A percentile compares a stretch with the other conserved stretches of the same genome.
Conservation (phyloP, 2,797 vertebrate genomes). For the Lagodon rhomboides region DNA sequence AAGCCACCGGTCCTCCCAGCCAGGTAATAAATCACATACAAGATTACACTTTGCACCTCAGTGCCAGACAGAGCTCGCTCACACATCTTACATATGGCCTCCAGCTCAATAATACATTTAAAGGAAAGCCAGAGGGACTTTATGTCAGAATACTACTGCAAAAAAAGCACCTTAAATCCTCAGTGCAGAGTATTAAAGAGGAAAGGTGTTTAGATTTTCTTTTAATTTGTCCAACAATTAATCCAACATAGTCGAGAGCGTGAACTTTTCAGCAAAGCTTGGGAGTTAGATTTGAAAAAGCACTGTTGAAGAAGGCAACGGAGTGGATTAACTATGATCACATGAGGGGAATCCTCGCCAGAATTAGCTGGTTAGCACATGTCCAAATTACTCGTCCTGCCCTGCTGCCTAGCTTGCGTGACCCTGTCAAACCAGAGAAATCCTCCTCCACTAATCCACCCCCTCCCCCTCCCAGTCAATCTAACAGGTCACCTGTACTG, state of each 20-base stretch:
- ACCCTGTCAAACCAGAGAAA: conserved; percentile 77
- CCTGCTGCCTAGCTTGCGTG: conserved; percentile 59
- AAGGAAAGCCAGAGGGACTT: conserved; percentile 9
- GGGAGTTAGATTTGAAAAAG: not conserved
- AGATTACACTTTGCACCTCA: conserved; percentile 72
- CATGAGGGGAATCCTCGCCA: conserved; percentile 65
- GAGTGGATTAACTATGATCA: conserved; percentile 55
- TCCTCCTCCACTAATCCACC: conserved; percentile 84
- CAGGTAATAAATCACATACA: conserved; percentile 74
- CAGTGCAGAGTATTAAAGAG: not conserved
- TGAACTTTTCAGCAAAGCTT: not conserved
- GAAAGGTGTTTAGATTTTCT: not conserved
- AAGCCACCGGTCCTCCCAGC: conserved; percentile 30
- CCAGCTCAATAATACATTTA: conserved; percentile 34
- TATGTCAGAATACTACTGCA: not conserved
- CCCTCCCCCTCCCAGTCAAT: conserved; percentile 26
- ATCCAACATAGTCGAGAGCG: not conserved
- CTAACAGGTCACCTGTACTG: conserved; percentile 75
- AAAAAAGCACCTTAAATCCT: not conserved
- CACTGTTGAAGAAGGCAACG: not conserved
- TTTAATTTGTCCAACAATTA: not conserved
- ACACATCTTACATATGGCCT: conserved; percentile 43
- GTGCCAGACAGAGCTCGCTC: conserved; percentile 71
- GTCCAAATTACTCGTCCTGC: conserved; percentile 41
- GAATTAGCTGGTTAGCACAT: conserved; percentile 66